Conservation (phyloP, 2,888 invertebrate genomes). For the Trichogramma evanescens region DNA sequence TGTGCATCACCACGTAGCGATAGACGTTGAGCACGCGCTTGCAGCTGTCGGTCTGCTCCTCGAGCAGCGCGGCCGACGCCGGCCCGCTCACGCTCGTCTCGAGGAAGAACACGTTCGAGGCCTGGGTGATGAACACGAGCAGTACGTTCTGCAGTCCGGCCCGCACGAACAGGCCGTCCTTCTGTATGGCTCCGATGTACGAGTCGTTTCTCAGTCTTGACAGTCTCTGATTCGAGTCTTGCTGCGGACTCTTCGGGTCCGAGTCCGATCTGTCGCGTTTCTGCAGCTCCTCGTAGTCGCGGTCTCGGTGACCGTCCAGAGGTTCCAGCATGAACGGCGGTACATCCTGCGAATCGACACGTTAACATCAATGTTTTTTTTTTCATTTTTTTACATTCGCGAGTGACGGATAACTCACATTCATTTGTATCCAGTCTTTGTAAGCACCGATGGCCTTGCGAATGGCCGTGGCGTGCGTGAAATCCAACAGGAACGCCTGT, state of each 20-base stretch:
- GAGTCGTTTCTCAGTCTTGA: conserved; percentile 72
- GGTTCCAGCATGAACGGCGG: conserved; percentile 73
- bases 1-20: conserved; percentile 94
- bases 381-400: not conserved
- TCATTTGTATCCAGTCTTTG: conserved; percentile 91
- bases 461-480: conserved; percentile 80
- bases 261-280: conserved; percentile 32
- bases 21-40: conserved; percentile 94
- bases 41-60: conserved; percentile 93
- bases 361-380: not conserved
- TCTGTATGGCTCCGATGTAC: conserved; percentile 74
- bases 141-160: conserved; percentile 80
- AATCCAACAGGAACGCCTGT: conserved; percentile 85
- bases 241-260: conserved; percentile 39
- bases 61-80: conserved; percentile 61
- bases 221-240: conserved; percentile 34
- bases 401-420: conserved; percentile 48
- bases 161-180: conserved; percentile 71
- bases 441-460: conserved; percentile 85
- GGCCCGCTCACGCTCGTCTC: conserved; percentile 50
- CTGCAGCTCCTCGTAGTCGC: conserved; percentile 38
- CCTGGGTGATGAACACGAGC: conserved; percentile 88
- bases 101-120: conserved; percentile 87
- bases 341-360: conserved; percentile 52
- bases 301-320: conserved; percentile 50